phyloP scores from a whole-genome alignment of 2,797 vertebrate species.

The Sparus aurata region DNA sequence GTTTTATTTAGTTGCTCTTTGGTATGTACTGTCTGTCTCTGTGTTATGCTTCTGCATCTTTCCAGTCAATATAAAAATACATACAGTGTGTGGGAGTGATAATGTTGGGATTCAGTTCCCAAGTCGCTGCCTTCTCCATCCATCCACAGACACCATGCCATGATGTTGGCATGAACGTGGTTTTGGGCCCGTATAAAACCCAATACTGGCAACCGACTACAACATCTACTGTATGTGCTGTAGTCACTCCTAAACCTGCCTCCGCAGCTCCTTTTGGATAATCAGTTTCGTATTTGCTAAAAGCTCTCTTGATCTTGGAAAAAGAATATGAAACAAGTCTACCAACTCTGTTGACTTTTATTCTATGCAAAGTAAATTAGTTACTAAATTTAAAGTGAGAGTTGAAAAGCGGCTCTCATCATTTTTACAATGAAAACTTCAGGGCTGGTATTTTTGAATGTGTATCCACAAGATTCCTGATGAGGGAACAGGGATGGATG shows the following conservation, averaged over 20 bases:
- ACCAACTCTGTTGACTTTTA: not conserved
- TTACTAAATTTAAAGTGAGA: constrained; percentile 7
- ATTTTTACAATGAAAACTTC: constrained; percentile 2
- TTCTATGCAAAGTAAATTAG: not conserved
- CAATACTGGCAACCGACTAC: not conserved
- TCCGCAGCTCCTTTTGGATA: not conserved
- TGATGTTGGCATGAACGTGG: constrained; percentile 91
- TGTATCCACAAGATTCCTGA: constrained; percentile 29
- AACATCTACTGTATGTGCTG: not conserved
- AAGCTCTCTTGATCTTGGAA: not conserved
- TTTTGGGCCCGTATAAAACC: constrained; percentile 41
- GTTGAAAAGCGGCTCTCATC: constrained; percentile 22
- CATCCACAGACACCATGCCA: constrained; percentile 77
- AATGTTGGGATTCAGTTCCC: constrained; percentile 76
- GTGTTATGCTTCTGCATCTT: constrained; percentile 89
- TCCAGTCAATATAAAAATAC: constrained; percentile 84
- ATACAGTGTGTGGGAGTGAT: constrained; percentile 77
- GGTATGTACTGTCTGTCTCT: not conserved
- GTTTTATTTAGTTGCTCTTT: not conserved
- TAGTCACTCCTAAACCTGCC: not conserved
- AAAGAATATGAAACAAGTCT: constrained; percentile 17
- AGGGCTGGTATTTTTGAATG: constrained; percentile 26
- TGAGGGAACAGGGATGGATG: constrained; percentile 44
- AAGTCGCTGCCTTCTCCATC: constrained; percentile 82
- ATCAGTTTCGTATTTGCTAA: not conserved